Evolutionary conservation across 1,140 invertebrate genomes (phyloP), one percentile per base, ranked within the genome.

Genomic region (Heterodera carotae): DNA sequence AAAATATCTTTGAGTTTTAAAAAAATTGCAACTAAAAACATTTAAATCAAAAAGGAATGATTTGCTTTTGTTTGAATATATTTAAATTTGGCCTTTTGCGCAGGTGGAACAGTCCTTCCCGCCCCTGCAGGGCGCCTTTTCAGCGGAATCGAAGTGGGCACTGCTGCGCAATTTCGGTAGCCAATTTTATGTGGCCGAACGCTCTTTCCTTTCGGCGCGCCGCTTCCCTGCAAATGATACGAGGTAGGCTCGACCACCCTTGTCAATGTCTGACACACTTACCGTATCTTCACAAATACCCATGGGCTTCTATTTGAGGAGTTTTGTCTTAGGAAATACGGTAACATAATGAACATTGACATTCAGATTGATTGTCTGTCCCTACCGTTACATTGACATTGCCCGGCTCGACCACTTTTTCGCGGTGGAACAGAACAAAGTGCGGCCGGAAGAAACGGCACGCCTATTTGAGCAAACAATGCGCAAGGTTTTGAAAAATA

Each of bases 101-200:
- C 36, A 74, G 71, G 22, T 74, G 0, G 33, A 62, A 31, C 39
- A 74, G 39, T 36, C 60, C 62, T 76, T 76, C 25, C 25, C 36
- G 18, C 33, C 18, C 7, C 67, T 81, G 18, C 71, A 43, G 22
- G 15, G 7, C 27, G 69, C 43, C 31, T 70, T 75, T 77, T 18
- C 53, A 15, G 4, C 43, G 15, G 43, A 68, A 12, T 34, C 36
- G 29, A 39, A 79, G 60, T 80, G 79, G 79, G 7, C 80, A 6
- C 15, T 80, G 48, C 39, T 80, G 36, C 82, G 80, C 29, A 81
- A 80, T 15, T 80, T 80, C 48, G 78, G 82, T 33, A 82, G 33
- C 66, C 79, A 76, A 18, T 80, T 80, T 67, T 25, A 81, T 4
- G 56, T 77, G 3, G 53, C 74, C 48, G 43, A 78, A 29, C 56